Evolutionary conservation across 1,140 invertebrate species (phyloP).

Genomic region (Brachionus manjavacas): DNA sequence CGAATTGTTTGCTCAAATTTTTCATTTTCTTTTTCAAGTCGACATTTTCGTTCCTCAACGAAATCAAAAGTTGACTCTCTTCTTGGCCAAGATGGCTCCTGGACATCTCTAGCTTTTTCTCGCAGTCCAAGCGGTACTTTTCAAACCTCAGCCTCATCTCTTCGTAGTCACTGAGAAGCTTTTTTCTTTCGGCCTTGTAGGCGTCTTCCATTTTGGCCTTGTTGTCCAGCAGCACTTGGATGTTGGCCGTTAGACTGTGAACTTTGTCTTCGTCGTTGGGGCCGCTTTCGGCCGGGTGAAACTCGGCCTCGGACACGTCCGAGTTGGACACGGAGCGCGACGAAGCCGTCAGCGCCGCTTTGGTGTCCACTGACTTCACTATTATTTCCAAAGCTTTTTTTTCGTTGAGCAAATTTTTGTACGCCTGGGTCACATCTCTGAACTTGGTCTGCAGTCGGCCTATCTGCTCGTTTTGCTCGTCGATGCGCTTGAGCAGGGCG

Average conservation of each 20-base stretch:
- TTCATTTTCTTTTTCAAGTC: slow-evolving; percentile 22
- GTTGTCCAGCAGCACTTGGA: background rate
- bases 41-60: slow-evolving; percentile 4
- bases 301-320: slow-evolving; percentile 20
- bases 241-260: background rate
- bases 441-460: background rate
- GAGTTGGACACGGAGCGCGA: slow-evolving; percentile 15
- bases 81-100: background rate
- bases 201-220: slow-evolving; percentile 27
- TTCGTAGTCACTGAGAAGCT: background rate
- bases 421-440: background rate
- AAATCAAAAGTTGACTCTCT: background rate
- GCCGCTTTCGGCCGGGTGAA: background rate
- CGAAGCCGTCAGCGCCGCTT: background rate
- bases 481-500: background rate
- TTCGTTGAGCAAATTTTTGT: slow-evolving; percentile 13
- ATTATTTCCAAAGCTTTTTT: slow-evolving; percentile 41
- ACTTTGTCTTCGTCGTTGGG: slow-evolving; percentile 2
- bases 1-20: slow-evolving; percentile 38
- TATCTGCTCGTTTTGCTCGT: slow-evolving; percentile 26
- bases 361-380: slow-evolving; percentile 15
- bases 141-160: background rate
- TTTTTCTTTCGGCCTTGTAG: slow-evolving; percentile 11
- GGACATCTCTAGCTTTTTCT: background rate
- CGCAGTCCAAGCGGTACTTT: background rate